phyloP scores from a whole-genome alignment of 2,797 vertebrate genomes.

The Sebastes variabilis region DNA sequence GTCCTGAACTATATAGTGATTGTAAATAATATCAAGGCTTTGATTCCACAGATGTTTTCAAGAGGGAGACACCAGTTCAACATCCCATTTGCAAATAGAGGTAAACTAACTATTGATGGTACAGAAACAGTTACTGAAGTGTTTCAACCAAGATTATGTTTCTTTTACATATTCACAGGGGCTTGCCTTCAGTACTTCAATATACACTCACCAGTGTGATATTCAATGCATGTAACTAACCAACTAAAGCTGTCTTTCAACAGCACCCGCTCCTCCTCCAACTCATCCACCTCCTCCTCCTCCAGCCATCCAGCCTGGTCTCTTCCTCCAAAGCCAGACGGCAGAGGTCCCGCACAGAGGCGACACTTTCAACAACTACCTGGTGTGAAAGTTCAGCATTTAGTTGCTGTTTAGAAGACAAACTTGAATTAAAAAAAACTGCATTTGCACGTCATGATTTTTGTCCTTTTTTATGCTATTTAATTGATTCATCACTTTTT shows the following conservation, averaged over 20 bases:
- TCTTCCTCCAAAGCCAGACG: not conserved
- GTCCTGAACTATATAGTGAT: not conserved
- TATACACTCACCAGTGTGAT: not conserved
- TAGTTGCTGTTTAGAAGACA: not conserved
- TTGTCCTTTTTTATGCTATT: not conserved
- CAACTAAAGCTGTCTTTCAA: not conserved
- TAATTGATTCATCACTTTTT: not conserved
- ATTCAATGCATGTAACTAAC: not conserved
- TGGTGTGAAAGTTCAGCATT: constrained; percentile 37
- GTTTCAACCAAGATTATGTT: not conserved
- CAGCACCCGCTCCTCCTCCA: constrained; percentile 7
- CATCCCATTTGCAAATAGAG: constrained; percentile 37
- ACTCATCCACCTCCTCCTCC: not conserved
- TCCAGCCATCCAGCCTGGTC: not conserved
- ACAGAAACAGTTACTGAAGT: not conserved
- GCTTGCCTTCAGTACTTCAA: not conserved
- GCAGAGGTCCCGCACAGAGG: not conserved
- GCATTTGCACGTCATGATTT: not conserved
- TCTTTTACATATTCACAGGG: not conserved
- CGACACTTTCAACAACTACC: constrained; percentile 55
- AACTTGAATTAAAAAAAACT: constrained; percentile 18
- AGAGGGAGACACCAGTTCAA: constrained; percentile 26
- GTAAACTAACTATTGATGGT: constrained; percentile 15
- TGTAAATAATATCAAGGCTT: not conserved
- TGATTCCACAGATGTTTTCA: constrained; percentile 40